Percentiles rank a stretch among this genome's conserved stretches.
These are phyloP conservation scores for Nothocercus nigrocapillus DNA, from an alignment of 2,113 vertebrate genomes.

Conservation along the genomic window DNA sequence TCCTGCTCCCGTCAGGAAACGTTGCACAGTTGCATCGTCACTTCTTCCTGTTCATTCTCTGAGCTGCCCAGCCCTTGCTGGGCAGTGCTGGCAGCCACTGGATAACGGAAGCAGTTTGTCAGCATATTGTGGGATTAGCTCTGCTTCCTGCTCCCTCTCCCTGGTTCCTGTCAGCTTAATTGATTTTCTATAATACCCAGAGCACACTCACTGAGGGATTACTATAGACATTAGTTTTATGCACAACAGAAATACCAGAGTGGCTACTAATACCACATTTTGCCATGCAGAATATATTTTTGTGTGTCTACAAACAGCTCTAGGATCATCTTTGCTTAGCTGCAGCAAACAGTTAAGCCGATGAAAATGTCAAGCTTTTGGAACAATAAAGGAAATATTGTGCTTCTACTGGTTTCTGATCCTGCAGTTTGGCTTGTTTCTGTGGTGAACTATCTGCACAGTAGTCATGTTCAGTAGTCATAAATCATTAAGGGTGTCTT, in stretches of 20 bases:
- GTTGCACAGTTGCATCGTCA: neutral
- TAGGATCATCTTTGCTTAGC: neutral
- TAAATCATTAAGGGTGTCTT: too few relatives aligned
- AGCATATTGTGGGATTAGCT: fast-evolving
- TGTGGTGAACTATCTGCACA: too few relatives aligned
- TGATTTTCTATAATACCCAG: neutral
- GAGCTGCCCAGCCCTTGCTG: neutral
- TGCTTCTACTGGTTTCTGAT: too few relatives aligned
- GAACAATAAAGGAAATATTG: too few relatives aligned
- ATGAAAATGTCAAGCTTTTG: too few relatives aligned
- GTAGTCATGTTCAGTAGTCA: too few relatives aligned
- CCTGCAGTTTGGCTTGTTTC: too few relatives aligned
- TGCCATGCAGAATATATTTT: neutral
- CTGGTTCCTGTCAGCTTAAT: neutral
- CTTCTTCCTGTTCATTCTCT: neutral
- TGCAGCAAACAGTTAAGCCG: too few relatives aligned
- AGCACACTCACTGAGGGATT: neutral
- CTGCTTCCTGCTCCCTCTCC: neutral
- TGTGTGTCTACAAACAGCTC: neutral
- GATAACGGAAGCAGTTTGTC: fast-evolving
- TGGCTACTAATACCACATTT: neutral
- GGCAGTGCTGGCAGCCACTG: neutral
- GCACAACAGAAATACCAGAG: neutral
- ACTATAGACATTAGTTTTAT: neutral
- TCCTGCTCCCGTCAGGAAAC: neutral